A percentile compares a stretch with the other conserved stretches of the same genome.
Conservation (phyloP, 2,113 vertebrate genomes). For the zebrafish (Danio rerio) region GRCz12tu NC_133184.1:49445501-49446000, state of each 20-base stretch:
- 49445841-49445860: slow-evolving; percentile 31
- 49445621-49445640: not conserved
- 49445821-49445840: slow-evolving; percentile 46
- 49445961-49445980: slow-evolving; percentile 13
- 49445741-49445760: slow-evolving; percentile 17
- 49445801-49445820: slow-evolving; percentile 37
- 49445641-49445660: not conserved
- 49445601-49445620: not conserved
- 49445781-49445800: slow-evolving; percentile 24
- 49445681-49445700: slow-evolving; percentile 22
- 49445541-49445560: too few relatives aligned
- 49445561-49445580: not conserved
- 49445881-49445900: slow-evolving; percentile 19
- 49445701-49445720: slow-evolving; percentile 25
- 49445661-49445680: slow-evolving; percentile 2
- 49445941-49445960: slow-evolving; percentile 7
- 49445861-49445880: slow-evolving; percentile 30
- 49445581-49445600: not conserved
- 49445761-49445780: slow-evolving; percentile 35
- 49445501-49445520: too few relatives aligned
- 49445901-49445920: slow-evolving; percentile 16
- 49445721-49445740: slow-evolving; percentile 24
- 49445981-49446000: slow-evolving; percentile 3
- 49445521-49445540: too few relatives aligned
- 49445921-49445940: not conserved